Percentiles rank a stretch among this genome's conserved stretches.
Evolutionary conservation across 2,797 vertebrate genomes (phyloP).

Genomic region (Micrastur ruficollis): DNA sequence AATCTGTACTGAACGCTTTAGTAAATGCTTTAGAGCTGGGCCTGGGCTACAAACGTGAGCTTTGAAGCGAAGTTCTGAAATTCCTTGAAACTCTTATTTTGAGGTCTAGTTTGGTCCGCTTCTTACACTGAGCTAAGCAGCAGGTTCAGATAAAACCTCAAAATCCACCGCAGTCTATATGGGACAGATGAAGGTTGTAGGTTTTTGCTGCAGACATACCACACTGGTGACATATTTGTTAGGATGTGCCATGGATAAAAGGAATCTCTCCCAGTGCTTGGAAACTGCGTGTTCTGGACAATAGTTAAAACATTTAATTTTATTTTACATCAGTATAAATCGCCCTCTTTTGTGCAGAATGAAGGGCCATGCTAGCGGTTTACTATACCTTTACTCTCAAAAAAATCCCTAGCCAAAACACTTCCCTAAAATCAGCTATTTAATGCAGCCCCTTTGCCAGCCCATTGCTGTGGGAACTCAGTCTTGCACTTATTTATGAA

Average conservation of each 20-base stretch:
- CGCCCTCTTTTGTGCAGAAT: neutral
- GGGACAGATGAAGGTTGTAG: neutral
- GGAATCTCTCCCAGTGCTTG: neutral
- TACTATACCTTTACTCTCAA: constrained; percentile 62
- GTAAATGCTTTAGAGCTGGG: neutral
- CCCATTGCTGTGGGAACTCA: constrained; percentile 34
- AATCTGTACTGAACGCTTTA: neutral
- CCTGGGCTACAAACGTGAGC: neutral
- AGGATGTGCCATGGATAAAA: neutral
- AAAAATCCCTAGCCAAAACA: constrained; percentile 75
- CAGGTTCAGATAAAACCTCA: neutral
- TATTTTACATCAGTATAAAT: neutral
- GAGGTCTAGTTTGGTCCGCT: neutral
- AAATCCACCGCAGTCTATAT: neutral
- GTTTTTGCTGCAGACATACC: neutral
- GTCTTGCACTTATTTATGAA: constrained; percentile 31
- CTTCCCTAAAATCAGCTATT: constrained; percentile 81
- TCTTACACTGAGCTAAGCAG: neutral
- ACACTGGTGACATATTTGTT: neutral
- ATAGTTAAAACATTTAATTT: neutral
- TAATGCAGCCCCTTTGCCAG: constrained; percentile 68
- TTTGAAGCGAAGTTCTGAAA: neutral
- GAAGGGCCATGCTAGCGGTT: constrained; percentile 25
- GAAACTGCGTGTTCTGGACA: neutral
- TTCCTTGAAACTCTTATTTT: neutral